These are phyloP conservation scores for Mixornis gularis DNA, from an alignment of 2,113 vertebrate species.

Conservation along the genomic window DNA sequence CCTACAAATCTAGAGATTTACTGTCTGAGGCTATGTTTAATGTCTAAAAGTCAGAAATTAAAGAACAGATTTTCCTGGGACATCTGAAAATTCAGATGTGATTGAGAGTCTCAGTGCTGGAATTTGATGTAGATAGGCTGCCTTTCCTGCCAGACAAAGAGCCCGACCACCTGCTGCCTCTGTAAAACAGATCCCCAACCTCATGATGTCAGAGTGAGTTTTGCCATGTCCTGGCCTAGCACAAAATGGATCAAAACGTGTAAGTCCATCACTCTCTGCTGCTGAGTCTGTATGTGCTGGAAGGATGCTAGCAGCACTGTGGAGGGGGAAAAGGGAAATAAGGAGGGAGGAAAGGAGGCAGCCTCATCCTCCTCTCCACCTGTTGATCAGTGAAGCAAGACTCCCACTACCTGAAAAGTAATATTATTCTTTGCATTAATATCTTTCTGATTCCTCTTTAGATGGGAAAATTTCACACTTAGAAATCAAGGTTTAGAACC, in stretches of 20 bases:
- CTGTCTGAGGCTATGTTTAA: not conserved
- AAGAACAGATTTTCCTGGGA: not conserved
- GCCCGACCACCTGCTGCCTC: not conserved
- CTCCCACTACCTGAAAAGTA: not conserved
- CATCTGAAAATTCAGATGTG: not conserved
- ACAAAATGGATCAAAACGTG: not conserved
- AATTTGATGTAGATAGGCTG: conserved; percentile 26
- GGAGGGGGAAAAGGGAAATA: not conserved
- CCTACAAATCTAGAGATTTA: not conserved
- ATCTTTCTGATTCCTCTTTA: not conserved
- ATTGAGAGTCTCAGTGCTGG: not conserved
- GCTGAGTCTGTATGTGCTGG: not conserved
- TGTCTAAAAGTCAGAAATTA: not conserved
- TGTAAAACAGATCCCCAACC: conserved; percentile 19
- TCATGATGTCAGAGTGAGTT: conserved; percentile 7
- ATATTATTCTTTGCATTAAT: not conserved
- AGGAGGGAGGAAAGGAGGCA: not conserved
- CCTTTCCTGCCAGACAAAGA: conserved; percentile 14
- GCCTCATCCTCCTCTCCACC: not conserved
- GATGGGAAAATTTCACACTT: not conserved
- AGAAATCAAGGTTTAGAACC: not conserved
- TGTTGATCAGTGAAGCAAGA: not conserved
- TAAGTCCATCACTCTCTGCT: not conserved
- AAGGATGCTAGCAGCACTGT: not conserved
- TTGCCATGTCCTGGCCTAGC: not conserved